Percentiles rank a stretch among this genome's conserved stretches.
Conservation (phyloP, 2,888 invertebrate genomes). For the Tetragonisca angustula region DNA sequence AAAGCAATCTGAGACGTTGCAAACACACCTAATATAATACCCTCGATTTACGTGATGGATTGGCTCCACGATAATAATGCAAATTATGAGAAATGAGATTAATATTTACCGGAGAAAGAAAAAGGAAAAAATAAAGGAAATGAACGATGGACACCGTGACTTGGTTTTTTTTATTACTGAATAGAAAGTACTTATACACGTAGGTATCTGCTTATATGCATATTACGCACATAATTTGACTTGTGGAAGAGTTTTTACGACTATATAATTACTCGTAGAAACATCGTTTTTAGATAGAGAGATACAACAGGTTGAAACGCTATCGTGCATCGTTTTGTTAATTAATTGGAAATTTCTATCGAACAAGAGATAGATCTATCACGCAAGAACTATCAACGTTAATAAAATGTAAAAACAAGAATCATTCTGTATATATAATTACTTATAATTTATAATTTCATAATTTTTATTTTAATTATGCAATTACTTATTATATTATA, state of each 20-base stretch:
- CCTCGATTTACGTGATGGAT: conserved; percentile 3
- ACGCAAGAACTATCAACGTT: background rate
- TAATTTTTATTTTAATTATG: too few species aligned
- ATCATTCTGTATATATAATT: too few species aligned
- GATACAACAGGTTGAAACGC: background rate
- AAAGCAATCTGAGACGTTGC: background rate
- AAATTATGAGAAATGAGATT: conserved; percentile 2
- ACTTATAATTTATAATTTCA: too few species aligned
- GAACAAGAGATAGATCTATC: too few species aligned
- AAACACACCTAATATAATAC: conserved; percentile 5
- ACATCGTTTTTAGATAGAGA: background rate
- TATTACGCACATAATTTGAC: background rate
- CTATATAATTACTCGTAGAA: background rate
- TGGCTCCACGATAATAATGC: background rate
- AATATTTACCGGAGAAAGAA: background rate
- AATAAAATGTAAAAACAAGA: background rate
- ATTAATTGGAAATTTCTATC: background rate
- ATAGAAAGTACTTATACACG: background rate
- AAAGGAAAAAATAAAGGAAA: background rate
- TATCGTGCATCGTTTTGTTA: background rate
- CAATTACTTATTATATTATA: too few species aligned
- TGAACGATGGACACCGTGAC: background rate
- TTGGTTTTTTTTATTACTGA: background rate
- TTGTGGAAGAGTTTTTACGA: background rate
- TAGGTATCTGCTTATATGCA: background rate